Evolutionary conservation across 1,140 invertebrate species (phyloP), one percentile per base, ranked within the genome.

Genomic region (Laupala kohalensis): DNA sequence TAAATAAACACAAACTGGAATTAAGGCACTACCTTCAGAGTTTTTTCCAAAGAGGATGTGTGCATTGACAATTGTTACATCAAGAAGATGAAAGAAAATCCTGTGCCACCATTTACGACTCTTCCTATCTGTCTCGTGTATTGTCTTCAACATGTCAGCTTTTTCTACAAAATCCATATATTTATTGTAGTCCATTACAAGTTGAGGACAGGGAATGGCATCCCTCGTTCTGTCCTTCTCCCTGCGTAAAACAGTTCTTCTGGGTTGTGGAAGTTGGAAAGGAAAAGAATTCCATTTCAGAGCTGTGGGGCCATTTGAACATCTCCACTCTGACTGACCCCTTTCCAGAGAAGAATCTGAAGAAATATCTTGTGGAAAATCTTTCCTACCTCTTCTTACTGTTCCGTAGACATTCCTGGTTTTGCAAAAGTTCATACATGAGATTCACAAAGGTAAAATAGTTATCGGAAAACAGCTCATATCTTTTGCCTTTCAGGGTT

Each of bases 261-360:
- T 29, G 25, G 26, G 29, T 75, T 77, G 76, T 78, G 79, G 76
- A 77, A 77, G 77, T 77, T 81, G 37, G 76, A 80, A 73, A 79
- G 73, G 70, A 82, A 80, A 67, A 73, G 72, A 72, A 82, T 79
- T 81, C 77, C 78, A 81, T 77, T 80, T 80, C 64, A 76, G 73
- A 76, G 72, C 79, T 72, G 74, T 73, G 74, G 80, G 74, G 37
- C 77, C 78, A 68, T 76, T 76, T 73, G 76, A 73, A 62, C 75
- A 79, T 73, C 78, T 77, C 67, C 76, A 69, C 15, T 71, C 27
- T 23, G 29, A 66, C 26, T 71, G 12, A 19, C 63, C 64, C 28
- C 64, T 66, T 53, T 53, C 4, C 19, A 4, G 19, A 1, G 19
- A 2, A 53, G 1, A 53, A 53, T 53, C 37, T 53, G 37, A 9